Evolutionary conservation across 1,140 invertebrate species (phyloP), one percentile per base, ranked within the genome.

Genomic region (Drosophila willistoni): DNA sequence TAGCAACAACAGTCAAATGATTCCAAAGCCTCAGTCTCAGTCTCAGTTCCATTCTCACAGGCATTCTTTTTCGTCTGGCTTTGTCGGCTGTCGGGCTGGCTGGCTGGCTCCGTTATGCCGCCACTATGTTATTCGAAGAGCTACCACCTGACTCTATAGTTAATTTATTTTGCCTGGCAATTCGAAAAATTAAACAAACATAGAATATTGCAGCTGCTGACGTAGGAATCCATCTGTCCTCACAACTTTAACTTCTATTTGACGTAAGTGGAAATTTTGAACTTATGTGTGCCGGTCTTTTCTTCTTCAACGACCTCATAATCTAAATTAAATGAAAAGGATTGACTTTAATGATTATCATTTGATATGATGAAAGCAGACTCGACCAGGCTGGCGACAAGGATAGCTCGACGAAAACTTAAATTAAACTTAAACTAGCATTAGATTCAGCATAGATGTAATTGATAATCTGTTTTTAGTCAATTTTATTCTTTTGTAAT

Each of bases 1-100:
- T 6, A 14, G n/a, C 42, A 17, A 44, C 42, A 44, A 44, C 6
- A 29, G 29, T 44, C 42, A 44, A 14, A 3, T 44, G n/a, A n/a
- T 17, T 47, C 44, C 7, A 19, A 47, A 19, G 44, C 6, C 14
- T 39, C 36, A 12, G 36, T 17, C 14, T 39, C 36, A 12, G 36
- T 17, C 42, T 44, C 14, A 17, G 44, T 19, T 47, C 7, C 14
- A 6, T 1, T 47, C 44, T 51, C 9, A 4, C n/a, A 51, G 19
- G 44, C 44, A 51, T 51, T 51, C 44, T 22, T 10, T 51, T 22
- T 51, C 17, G 44, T 51, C 44, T 51, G 19, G 44, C 2, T 47
- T 5, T 51, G 59, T 7, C 12, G 29, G 3, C 29, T 61, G 29
- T 34, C n/a, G 41, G 14, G 1, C 22, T 25, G 22, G 2, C 22